A percentile compares a stretch with the other conserved stretches of the same genome.
These are phyloP conservation scores for Scolanthus callimorphus DNA, from an alignment of 92 coral and sea anemone genomes.

Conservation along the genomic window DNA sequence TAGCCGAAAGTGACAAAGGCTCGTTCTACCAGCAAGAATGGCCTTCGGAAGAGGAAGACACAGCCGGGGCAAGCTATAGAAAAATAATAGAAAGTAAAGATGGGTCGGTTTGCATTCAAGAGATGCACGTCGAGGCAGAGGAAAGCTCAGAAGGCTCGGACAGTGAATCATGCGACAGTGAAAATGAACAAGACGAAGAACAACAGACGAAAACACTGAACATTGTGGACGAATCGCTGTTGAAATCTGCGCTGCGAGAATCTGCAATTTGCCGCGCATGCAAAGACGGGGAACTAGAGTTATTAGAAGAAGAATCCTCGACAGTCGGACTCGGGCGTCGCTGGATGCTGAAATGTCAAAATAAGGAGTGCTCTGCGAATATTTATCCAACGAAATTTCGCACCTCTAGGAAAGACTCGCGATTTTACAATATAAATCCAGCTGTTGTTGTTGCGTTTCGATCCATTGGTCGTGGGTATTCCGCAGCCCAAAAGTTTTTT, in stretches of 20 bases:
- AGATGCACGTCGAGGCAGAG: neutral
- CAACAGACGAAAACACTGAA: neutral
- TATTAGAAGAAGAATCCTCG: conserved; percentile 6
- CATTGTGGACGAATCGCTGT: conserved; percentile 9
- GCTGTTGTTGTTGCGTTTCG: conserved; percentile 42
- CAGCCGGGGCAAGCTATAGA: neutral
- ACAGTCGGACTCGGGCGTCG: conserved; percentile 26
- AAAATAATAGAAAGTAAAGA: neutral
- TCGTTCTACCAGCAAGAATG: neutral
- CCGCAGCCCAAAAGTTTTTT: conserved; percentile 42
- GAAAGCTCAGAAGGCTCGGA: neutral
- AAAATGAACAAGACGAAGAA: too few relatives aligned
- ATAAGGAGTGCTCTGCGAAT: conserved; percentile 12
- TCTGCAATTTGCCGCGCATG: conserved; percentile 26
- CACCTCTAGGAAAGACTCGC: conserved; percentile 24
- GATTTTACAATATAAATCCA: conserved; percentile 35
- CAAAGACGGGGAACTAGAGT: conserved; percentile 20
- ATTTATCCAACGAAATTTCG: conserved; percentile 28
- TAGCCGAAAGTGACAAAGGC: neutral
- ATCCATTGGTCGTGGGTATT: conserved; percentile 35
- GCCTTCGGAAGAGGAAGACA: neutral
- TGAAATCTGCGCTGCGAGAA: conserved; percentile 14
- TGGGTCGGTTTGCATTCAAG: neutral
- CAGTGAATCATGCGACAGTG: neutral
- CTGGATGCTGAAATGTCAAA: conserved; percentile 27